These are phyloP conservation scores for Aleiodes leptofemur DNA, from an alignment of 2,888 invertebrate genomes.

Conservation along the genomic window DNA sequence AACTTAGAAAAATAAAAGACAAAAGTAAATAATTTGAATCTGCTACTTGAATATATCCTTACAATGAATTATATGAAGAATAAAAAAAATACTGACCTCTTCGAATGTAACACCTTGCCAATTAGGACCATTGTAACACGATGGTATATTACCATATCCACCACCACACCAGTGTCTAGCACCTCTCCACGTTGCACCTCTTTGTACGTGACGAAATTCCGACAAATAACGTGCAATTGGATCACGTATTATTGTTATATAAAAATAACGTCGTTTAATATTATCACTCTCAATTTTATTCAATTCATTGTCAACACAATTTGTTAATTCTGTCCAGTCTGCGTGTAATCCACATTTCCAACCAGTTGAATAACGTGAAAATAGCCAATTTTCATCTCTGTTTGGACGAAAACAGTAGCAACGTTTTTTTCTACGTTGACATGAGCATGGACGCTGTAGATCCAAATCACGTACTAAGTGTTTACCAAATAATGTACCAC, in stretches of 20 bases:
- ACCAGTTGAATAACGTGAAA: constrained; percentile 97
- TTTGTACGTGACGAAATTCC: constrained; percentile 96
- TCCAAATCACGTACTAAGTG: constrained; percentile 97
- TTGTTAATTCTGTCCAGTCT: constrained; percentile 97
- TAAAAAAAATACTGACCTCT: constrained; percentile 67
- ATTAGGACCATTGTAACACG: constrained; percentile 85
- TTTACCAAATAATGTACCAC: constrained; percentile 97
- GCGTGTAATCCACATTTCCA: constrained; percentile 99
- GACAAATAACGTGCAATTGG: constrained; percentile 95
- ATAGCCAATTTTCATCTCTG: constrained; percentile 97
- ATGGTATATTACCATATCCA: constrained; percentile 88
- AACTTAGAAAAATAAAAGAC: too few relatives aligned
- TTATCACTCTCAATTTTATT: constrained; percentile 92
- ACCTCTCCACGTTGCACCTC: constrained; percentile 97
- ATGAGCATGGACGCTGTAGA: constrained; percentile 93
- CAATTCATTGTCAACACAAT: constrained; percentile 93
- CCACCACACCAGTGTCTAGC: constrained; percentile 80
- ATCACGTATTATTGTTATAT: constrained; percentile 95
- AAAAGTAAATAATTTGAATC: too few relatives aligned
- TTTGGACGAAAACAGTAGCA: constrained; percentile 95
- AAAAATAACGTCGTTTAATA: constrained; percentile 92
- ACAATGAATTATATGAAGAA: background rate
- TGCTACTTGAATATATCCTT: background rate
- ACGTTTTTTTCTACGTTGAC: constrained; percentile 90
- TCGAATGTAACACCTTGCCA: constrained; percentile 93